These are phyloP conservation scores for Xylota segnis DNA, from an alignment of 2,888 invertebrate genomes.

Conservation along the genomic window DNA sequence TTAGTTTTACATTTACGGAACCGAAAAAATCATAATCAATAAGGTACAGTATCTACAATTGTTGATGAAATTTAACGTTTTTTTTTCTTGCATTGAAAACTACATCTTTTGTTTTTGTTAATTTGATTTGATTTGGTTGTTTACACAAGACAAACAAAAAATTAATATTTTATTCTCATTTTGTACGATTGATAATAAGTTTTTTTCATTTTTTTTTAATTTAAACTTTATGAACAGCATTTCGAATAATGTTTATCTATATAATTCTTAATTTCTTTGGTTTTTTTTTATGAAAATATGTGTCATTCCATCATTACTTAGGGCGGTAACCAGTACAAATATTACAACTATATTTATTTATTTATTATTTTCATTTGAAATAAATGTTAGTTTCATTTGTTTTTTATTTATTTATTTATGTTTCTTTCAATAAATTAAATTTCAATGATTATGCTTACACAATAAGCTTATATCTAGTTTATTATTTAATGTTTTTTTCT, in stretches of 20 bases:
- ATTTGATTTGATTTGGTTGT: slow-evolving; percentile 68
- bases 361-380: slow-evolving; percentile 50
- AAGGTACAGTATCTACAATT: slow-evolving; percentile 76
- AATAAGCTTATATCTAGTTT: slow-evolving; percentile 62
- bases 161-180: slow-evolving; percentile 49
- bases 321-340: slow-evolving; percentile 74
- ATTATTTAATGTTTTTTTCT: slow-evolving; percentile 31
- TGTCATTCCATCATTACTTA: slow-evolving; percentile 72
- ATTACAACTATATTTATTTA: slow-evolving; percentile 64
- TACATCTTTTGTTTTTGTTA: slow-evolving; percentile 65
- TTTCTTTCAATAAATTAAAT: slow-evolving; percentile 54
- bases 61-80: slow-evolving; percentile 22
- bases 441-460: slow-evolving; percentile 72
- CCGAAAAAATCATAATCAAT: slow-evolving; percentile 51
- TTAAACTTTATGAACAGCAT: slow-evolving; percentile 66
- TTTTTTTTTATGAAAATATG: slow-evolving; percentile 74
- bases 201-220: slow-evolving; percentile 11
- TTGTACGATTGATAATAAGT: slow-evolving; percentile 73
- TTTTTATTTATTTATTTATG: no score
- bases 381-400: slow-evolving; percentile 62
- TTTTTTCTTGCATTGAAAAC: slow-evolving; percentile 40
- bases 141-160: slow-evolving; percentile 70
- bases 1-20: slow-evolving; percentile 20
- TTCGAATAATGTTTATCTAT: slow-evolving; percentile 67
- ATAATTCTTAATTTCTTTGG: slow-evolving; percentile 53